Conservation (phyloP, 2,888 invertebrate genomes). For the Sinodicranocentrus sp. region DNA sequence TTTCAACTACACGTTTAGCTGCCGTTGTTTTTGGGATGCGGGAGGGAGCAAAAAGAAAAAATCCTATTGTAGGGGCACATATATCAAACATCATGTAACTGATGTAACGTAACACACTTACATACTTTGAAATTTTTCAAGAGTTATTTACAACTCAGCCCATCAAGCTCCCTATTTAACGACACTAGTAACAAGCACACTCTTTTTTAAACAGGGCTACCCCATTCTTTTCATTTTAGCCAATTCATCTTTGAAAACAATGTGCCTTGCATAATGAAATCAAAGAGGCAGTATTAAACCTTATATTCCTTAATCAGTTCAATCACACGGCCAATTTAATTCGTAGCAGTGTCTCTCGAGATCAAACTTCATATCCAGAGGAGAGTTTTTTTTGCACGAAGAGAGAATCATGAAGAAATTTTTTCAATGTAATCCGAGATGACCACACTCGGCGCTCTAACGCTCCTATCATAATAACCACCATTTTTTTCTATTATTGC, state of each 20-base stretch:
- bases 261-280: constrained; percentile 10
- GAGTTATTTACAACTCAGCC: constrained; percentile 44
- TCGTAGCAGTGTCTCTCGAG: constrained; percentile 57
- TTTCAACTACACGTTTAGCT: neutral
- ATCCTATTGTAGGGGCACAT: constrained; percentile 19
- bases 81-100: constrained; percentile 33
- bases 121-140: constrained; percentile 34
- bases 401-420: neutral
- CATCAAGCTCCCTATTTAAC: constrained; percentile 27
- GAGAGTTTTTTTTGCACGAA: neutral
- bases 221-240: constrained; percentile 21
- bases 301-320: constrained; percentile 26
- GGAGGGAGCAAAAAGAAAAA: constrained; percentile 6
- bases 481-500: constrained; percentile 57
- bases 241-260: constrained; percentile 20
- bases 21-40: constrained; percentile 24
- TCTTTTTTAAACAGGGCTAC: constrained; percentile 12
- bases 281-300: constrained; percentile 3
- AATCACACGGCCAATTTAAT: constrained; percentile 62
- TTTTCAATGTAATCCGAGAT: constrained; percentile 44
- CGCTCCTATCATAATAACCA: constrained; percentile 31
- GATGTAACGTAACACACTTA: constrained; percentile 41
- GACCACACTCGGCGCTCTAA: constrained; percentile 45
- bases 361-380: neutral
- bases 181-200: constrained; percentile 13